Conservation (phyloP, 2,113 vertebrate species). For the Butorides virescens region DNA sequence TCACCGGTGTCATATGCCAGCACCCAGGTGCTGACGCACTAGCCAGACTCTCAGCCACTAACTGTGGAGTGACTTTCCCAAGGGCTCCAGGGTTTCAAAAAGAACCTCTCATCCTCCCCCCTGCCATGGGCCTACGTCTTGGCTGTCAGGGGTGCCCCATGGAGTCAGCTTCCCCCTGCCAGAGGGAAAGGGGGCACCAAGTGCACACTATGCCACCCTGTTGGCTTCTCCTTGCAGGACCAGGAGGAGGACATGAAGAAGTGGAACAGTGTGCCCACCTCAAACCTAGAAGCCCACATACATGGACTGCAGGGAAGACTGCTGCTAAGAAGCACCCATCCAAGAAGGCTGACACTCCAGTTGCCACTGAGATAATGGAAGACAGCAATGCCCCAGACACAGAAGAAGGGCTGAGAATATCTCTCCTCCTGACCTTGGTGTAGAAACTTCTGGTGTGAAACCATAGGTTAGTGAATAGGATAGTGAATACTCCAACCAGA, state of each 20-base stretch:
- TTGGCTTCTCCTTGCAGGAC: neutral
- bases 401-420: neutral
- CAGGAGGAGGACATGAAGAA: neutral
- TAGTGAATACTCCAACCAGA: neutral
- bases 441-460: neutral
- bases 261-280: neutral
- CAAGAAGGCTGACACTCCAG: neutral
- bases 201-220: neutral
- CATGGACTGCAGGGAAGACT: neutral
- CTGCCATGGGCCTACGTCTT: neutral
- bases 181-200: neutral
- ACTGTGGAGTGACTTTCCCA: neutral
- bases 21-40: neutral
- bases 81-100: neutral
- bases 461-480: neutral
- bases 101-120: neutral
- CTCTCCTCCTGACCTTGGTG: neutral
- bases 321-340: neutral
- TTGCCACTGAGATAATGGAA: neutral
- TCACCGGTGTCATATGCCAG: neutral
- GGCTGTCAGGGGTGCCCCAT: neutral
- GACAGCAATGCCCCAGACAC: neutral
- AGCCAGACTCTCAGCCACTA: neutral
- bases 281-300: neutral
- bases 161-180: neutral